phyloP scores from a whole-genome alignment of 2,888 invertebrate genomes.

The Aphodius granarius region DNA sequence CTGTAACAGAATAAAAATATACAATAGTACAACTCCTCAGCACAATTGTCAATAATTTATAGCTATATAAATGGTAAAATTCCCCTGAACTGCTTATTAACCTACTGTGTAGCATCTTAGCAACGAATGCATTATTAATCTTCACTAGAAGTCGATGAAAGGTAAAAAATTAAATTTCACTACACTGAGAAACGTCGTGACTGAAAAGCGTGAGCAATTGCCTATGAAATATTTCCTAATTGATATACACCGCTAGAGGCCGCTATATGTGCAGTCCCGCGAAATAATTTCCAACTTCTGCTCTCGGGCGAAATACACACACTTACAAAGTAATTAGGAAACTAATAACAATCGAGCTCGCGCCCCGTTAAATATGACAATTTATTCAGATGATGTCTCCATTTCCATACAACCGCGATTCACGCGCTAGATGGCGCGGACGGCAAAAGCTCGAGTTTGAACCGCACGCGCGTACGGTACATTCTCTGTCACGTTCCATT shows the following conservation, averaged over 20 bases:
- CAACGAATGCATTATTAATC: too few relatives aligned
- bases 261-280: conserved; percentile 4
- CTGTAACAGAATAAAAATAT: background rate
- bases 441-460: background rate
- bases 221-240: background rate
- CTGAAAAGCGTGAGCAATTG: background rate
- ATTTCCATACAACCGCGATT: background rate
- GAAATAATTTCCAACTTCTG: conserved; percentile 11
- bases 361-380: conserved; percentile 2
- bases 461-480: background rate
- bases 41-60: too few relatives aligned
- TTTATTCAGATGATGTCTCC: conserved; percentile 14
- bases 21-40: too few relatives aligned
- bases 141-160: too few relatives aligned
- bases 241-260: background rate
- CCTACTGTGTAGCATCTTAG: too few relatives aligned
- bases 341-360: background rate
- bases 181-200: too few relatives aligned
- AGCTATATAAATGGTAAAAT: too few relatives aligned
- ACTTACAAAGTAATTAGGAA: conserved; percentile 19
- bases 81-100: too few relatives aligned
- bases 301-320: background rate
- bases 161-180: too few relatives aligned
- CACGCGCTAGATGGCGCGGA: background rate
- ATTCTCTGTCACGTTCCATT: background rate